phyloP scores from a whole-genome alignment of 2,797 vertebrate genomes.

The Scolopax rusticola region DNA sequence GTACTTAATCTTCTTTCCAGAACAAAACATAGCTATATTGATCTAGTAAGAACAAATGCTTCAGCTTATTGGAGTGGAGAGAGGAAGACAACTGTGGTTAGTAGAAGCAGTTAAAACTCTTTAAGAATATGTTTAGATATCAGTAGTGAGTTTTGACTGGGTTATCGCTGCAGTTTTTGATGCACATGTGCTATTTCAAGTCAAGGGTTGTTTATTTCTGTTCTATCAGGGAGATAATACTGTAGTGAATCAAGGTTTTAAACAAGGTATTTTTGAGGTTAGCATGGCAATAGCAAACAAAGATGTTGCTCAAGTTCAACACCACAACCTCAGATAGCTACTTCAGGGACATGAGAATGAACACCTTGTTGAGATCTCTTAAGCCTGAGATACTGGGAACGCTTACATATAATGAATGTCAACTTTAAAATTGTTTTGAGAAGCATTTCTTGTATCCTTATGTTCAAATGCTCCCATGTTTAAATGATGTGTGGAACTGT shows the following conservation, averaged over 20 bases:
- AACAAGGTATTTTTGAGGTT: background rate
- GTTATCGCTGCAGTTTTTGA: background rate
- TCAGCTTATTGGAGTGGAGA: conserved; percentile 57
- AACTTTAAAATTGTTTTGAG: background rate
- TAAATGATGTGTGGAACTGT: background rate
- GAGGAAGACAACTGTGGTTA: conserved; percentile 68
- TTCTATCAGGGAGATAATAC: background rate
- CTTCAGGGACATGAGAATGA: background rate
- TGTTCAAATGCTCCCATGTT: background rate
- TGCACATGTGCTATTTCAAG: background rate
- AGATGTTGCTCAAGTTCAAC: background rate
- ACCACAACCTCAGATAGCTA: background rate
- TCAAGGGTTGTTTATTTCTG: background rate
- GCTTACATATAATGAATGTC: background rate
- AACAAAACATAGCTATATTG: conserved; percentile 68
- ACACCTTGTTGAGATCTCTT: background rate
- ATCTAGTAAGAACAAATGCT: conserved; percentile 68
- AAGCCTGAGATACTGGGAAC: background rate
- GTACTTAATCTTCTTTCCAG: conserved; percentile 71
- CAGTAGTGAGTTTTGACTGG: conserved; percentile 18
- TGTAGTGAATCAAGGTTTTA: background rate
- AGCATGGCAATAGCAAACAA: background rate
- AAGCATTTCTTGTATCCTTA: background rate
- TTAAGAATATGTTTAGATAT: conserved; percentile 19
- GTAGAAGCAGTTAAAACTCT: conserved; percentile 63